Base-by-base conservation (phyloP, 2,113 vertebrate species). In the Sphyrna mokarran region DNA sequence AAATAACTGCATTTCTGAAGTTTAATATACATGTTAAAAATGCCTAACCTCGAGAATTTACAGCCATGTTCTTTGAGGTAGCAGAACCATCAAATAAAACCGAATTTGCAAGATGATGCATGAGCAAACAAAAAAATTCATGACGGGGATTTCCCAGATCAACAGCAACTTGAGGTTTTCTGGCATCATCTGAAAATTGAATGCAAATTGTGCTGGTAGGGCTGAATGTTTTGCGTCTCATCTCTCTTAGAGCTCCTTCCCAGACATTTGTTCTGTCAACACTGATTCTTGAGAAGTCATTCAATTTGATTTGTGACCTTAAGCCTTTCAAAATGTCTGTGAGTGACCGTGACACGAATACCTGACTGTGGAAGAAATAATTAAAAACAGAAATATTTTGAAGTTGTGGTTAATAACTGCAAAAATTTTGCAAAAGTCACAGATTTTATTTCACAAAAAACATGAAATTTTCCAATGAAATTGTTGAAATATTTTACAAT, bases 221-320 rank as follows among this genome's bases (percentile, higher is more conserved):
- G 97, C 97, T 97, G 96, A 99, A 99, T 96, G 97, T 97, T 26
- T 96, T 96, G 96, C 97, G 97, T 94, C 97, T 97, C 96, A 99
- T 98, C 96, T 97, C 97, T 95, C 97, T 97, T 96, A 99, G 96
- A 90, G 98, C 98, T 68, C 98, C 98, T 22, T 96, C 96, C 97
- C 98, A 98, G 95, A 98, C 97, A 96, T 96, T 96, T 40, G 97
- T 97, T 95, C 96, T 96, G 26, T 96, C 97, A 97, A 99, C 97
- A 96, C 97, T 97, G 97, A 99, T 96, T 95, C 94, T 97, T 96
- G 97, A 96, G 66, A 72, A 96, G 96, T 96, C 72, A 96, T 97
- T 97, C 89, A 95, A 97, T 96, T 96, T 97, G 96, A 98, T 96
- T 96, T 98, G 98, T 93, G 96, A 96, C 87, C 97, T 97, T 97